Percentiles rank a stretch among this genome's conserved stretches.
These are phyloP conservation scores for Priapulus caudatus DNA, from an alignment of 2,888 invertebrate genomes.

Conservation along the genomic window DNA sequence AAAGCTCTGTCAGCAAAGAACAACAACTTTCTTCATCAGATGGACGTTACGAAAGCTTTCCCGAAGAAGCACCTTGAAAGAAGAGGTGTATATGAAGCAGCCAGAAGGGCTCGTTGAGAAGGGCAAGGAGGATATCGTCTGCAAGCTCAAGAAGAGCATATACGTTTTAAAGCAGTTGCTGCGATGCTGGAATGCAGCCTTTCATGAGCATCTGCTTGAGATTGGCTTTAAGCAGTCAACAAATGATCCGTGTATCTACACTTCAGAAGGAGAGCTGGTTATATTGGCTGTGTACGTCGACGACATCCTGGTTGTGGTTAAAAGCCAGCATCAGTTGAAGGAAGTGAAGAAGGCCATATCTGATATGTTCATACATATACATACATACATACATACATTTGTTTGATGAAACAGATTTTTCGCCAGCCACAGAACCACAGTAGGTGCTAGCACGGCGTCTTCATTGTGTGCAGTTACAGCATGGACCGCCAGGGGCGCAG, in stretches of 20 bases:
- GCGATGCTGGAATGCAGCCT: conserved; percentile 20
- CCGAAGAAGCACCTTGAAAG: conserved; percentile 17
- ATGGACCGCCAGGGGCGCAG: too few relatives aligned
- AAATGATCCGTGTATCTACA: conserved; percentile 15
- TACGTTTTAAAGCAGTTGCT: conserved; percentile 19
- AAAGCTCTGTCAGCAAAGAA: conserved; percentile 17
- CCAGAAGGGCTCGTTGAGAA: conserved; percentile 18
- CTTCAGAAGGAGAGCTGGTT: not conserved
- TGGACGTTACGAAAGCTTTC: conserved; percentile 21
- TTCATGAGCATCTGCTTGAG: conserved; percentile 16
- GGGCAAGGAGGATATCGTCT: conserved; percentile 18
- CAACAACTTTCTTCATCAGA: conserved; percentile 11
- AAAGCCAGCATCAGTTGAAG: not conserved
- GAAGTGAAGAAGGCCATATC: too few relatives aligned
- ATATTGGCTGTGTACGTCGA: conserved; percentile 21
- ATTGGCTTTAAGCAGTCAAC: too few relatives aligned
- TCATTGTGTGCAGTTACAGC: too few relatives aligned
- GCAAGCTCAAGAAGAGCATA: conserved; percentile 19
- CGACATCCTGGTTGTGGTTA: conserved; percentile 15
- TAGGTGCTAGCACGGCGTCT: too few relatives aligned
- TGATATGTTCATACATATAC: too few relatives aligned
- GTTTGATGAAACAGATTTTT: conserved; percentile 8
- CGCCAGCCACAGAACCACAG: too few relatives aligned
- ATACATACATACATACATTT: too few relatives aligned
- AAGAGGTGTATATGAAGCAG: conserved; percentile 21